A percentile compares a stretch with the other conserved stretches of the same genome.
phyloP scores from a whole-genome alignment of 2,888 invertebrate species.

The Coronaproctus castanopsis region DNA sequence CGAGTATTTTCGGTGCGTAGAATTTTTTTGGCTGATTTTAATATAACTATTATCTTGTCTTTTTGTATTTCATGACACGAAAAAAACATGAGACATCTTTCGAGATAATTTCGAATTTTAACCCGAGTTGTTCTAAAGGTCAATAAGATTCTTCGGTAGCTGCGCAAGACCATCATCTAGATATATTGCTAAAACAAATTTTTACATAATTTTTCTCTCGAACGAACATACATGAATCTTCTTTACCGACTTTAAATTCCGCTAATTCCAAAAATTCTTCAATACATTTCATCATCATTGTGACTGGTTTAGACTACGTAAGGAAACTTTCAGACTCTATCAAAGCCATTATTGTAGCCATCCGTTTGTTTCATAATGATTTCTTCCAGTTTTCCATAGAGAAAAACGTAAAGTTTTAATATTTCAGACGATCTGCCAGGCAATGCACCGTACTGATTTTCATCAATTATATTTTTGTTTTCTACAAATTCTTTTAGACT shows the following conservation, averaged over 20 bases:
- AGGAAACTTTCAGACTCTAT: too few species aligned
- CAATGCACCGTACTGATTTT: too few species aligned
- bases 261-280: background rate
- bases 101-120: slow-evolving; percentile 1
- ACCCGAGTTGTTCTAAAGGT: background rate
- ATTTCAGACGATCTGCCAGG: too few species aligned
- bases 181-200: background rate
- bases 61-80: slow-evolving; percentile 1
- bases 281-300: too few species aligned
- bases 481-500: too few species aligned
- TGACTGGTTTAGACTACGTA: too few species aligned
- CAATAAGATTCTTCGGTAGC: background rate
- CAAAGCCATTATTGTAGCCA: too few species aligned
- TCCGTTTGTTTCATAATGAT: too few species aligned
- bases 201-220: background rate
- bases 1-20: background rate
- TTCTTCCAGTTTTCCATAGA: too few species aligned
- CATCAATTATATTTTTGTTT: too few species aligned
- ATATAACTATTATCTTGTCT: background rate
- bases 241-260: background rate
- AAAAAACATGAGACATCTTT: slow-evolving; percentile 1
- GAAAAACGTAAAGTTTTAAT: too few species aligned
- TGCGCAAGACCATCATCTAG: slow-evolving; percentile 6
- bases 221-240: slow-evolving; percentile 2
- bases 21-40: background rate